Evolutionary conservation across 2,113 vertebrate species (phyloP).

Genomic region (Neolamprologus ventralis): DNA sequence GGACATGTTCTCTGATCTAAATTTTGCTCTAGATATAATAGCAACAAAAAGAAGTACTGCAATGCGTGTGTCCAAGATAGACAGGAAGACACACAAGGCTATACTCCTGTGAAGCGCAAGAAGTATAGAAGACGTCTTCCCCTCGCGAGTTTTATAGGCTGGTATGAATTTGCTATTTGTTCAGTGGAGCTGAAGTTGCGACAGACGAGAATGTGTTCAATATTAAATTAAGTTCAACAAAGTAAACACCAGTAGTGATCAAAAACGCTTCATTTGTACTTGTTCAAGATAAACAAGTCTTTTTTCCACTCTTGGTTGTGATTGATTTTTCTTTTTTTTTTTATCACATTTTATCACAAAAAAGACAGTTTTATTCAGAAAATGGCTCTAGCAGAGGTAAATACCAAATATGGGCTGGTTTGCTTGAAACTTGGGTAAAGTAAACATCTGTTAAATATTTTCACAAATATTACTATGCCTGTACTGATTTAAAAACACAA

Average conservation of each 20-base stretch:
- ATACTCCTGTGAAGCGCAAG: fast-evolving
- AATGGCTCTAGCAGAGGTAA: neutral
- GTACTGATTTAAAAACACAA: neutral
- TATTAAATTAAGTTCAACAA: neutral
- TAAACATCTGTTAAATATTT: neutral
- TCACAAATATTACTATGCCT: neutral
- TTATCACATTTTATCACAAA: neutral
- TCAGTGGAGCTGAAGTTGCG: neutral
- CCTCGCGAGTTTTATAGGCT: neutral
- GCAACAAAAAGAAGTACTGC: neutral
- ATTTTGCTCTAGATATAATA: neutral
- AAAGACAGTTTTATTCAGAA: neutral
- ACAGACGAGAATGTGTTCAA: neutral
- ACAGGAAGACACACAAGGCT: neutral
- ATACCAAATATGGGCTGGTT: neutral
- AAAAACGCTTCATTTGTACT: neutral
- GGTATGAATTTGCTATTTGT: neutral
- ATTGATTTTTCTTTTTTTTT: neutral
- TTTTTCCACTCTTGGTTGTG: neutral
- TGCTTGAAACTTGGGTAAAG: neutral
- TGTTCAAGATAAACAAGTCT: neutral
- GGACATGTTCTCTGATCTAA: neutral
- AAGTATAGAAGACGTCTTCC: neutral
- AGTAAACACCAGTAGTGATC: neutral
- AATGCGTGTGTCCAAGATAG: neutral